Conservation (phyloP, 2,113 vertebrate genomes). For the Mystacornis crossleyi region DNA sequence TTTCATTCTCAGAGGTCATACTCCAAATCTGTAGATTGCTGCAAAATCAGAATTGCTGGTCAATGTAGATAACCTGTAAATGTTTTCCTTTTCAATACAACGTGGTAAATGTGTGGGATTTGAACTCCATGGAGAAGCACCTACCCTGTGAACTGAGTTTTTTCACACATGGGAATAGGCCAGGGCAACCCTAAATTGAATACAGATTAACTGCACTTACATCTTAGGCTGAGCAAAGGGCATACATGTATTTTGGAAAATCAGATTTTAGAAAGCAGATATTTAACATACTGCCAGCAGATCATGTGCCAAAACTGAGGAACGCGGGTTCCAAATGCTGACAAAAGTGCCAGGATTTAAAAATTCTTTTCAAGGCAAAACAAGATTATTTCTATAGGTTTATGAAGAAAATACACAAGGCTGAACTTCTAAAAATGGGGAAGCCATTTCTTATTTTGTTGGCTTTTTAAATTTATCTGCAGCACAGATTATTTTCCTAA, state of each 20-base stretch:
- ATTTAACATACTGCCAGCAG: not conserved
- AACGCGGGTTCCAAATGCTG: fast-evolving
- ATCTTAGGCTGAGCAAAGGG: not conserved
- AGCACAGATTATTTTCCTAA: not conserved
- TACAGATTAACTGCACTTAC: not conserved
- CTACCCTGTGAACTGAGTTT: not conserved
- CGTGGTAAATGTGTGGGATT: not conserved
- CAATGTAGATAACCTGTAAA: not conserved
- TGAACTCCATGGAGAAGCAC: not conserved
- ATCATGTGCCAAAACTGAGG: not conserved
- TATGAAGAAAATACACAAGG: not conserved
- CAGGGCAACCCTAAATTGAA: not conserved
- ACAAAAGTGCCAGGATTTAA: not conserved
- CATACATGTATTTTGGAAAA: not conserved
- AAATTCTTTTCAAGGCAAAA: not conserved
- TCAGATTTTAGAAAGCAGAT: not conserved
- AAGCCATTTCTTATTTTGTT: not conserved
- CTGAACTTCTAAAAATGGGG: not conserved
- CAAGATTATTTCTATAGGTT: not conserved
- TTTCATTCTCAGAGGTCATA: not conserved
- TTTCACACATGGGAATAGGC: not conserved
- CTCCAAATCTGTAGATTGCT: not conserved
- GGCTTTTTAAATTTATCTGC: not conserved
- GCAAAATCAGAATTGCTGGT: not conserved
- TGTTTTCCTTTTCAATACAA: not conserved